Conservation (phyloP, 2,797 vertebrate species). For the Spondyliosoma cantharus region DNA sequence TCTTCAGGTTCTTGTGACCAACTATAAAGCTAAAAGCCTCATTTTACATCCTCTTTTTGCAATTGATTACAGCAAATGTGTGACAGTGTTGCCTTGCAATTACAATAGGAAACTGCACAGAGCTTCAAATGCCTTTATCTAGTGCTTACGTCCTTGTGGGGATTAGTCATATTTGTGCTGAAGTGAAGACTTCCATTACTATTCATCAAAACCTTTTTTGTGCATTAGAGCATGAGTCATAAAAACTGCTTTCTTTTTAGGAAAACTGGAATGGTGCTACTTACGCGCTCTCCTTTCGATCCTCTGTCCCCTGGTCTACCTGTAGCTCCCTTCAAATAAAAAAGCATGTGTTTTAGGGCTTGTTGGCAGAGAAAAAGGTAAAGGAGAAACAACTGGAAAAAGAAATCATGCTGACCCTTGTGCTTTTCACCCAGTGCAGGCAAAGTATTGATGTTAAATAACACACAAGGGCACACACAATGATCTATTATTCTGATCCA, state of each 20-base stretch:
- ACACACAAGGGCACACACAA: constrained; percentile 10
- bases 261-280: constrained; percentile 54
- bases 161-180: constrained; percentile 73
- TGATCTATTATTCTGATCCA: constrained; percentile 14
- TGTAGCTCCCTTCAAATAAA: constrained; percentile 85
- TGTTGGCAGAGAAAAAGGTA: constrained; percentile 8
- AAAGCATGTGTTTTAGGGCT: constrained; percentile 12
- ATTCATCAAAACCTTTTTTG: constrained; percentile 61
- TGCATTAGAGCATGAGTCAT: constrained; percentile 43
- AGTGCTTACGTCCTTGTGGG: constrained; percentile 65
- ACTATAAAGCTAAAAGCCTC: constrained; percentile 55
- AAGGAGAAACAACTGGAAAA: constrained; percentile 16
- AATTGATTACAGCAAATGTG: constrained; percentile 66
- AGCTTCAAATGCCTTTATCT: constrained; percentile 72
- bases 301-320: constrained; percentile 94
- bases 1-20: constrained; percentile 42
- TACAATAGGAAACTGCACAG: constrained; percentile 64
- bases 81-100: constrained; percentile 63
- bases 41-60: constrained; percentile 61
- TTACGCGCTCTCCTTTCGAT: constrained; percentile 98
- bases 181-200: constrained; percentile 70
- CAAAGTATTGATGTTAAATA: constrained; percentile 23
- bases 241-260: constrained; percentile 33
- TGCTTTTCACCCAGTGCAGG: constrained; percentile 14
- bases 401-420: constrained; percentile 21